Evolutionary conservation across 2,797 vertebrate species (phyloP).

Genomic region (Hapalemur alaotrensis): DNA sequence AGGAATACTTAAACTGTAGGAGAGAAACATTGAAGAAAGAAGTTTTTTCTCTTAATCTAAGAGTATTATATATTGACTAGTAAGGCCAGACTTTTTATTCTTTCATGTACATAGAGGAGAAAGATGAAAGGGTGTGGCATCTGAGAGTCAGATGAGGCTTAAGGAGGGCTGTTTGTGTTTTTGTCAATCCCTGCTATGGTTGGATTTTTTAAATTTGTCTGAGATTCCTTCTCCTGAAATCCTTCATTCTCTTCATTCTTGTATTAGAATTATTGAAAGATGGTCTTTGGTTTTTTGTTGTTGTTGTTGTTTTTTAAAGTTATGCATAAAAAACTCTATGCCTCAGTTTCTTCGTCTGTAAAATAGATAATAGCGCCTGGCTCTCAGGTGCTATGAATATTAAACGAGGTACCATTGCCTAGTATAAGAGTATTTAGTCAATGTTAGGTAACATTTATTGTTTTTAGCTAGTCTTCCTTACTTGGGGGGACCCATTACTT

Average conservation of each 20-base stretch:
- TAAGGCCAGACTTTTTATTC: background rate
- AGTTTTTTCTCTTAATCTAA: constrained; percentile 8
- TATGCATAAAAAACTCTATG: background rate
- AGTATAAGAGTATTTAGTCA: constrained; percentile 5
- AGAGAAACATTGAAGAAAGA: background rate
- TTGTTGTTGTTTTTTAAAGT: background rate
- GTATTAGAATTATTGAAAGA: constrained; percentile 3
- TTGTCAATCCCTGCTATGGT: background rate
- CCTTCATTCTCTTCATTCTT: constrained; percentile 27
- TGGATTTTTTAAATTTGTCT: background rate
- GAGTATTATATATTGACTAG: background rate
- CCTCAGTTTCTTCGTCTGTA: constrained; percentile 55
- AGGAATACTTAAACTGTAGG: background rate
- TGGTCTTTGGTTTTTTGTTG: background rate
- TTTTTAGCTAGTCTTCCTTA: constrained; percentile 19
- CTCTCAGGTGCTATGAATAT: background rate
- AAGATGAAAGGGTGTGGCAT: background rate
- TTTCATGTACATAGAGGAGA: background rate
- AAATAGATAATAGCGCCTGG: background rate
- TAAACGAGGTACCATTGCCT: constrained; percentile 13
- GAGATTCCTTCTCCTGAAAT: background rate
- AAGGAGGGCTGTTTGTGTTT: background rate
- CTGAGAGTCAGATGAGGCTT: background rate
- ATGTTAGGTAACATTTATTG: background rate
- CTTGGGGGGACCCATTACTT: background rate